phyloP scores from a whole-genome alignment of 2,888 invertebrate genomes.

The Timema podura region DNA sequence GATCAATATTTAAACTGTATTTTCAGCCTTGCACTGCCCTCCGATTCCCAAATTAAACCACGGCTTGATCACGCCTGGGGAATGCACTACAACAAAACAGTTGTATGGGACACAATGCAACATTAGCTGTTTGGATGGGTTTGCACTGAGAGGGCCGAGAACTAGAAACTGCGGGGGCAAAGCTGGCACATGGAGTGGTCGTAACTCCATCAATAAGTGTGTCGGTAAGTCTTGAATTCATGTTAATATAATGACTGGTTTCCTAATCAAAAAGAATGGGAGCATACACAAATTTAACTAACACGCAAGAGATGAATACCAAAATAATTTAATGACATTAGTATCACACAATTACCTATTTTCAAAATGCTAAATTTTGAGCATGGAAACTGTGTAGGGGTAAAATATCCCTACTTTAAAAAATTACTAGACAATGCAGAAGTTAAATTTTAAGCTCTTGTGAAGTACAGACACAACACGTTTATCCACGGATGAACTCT shows the following conservation, averaged over 20 bases:
- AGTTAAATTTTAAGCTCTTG: no score
- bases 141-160: conserved; percentile 52
- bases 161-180: conserved; percentile 53
- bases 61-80: conserved; percentile 51
- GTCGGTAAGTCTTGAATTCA: conserved; percentile 44
- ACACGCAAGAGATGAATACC: no score
- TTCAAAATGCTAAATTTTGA: no score
- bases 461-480: no score
- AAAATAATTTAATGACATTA: no score
- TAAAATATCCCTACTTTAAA: no score
- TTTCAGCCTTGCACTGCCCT: conserved; percentile 48
- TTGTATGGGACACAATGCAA: conserved; percentile 56
- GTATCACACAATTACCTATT: no score
- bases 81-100: conserved; percentile 54
- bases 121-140: conserved; percentile 56
- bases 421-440: no score
- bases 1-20: conserved; percentile 20
- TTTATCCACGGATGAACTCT: no score
- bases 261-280: conserved; percentile 11
- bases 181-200: conserved; percentile 53
- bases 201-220: conserved; percentile 47
- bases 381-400: no score
- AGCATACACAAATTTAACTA: background rate
- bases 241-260: conserved; percentile 6
- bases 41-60: conserved; percentile 50